A percentile compares a stretch with the other conserved stretches of the same genome.
These are phyloP conservation scores for Chaetodon trifascialis DNA, from an alignment of 2,113 vertebrate species.

Conservation along the genomic window DNA sequence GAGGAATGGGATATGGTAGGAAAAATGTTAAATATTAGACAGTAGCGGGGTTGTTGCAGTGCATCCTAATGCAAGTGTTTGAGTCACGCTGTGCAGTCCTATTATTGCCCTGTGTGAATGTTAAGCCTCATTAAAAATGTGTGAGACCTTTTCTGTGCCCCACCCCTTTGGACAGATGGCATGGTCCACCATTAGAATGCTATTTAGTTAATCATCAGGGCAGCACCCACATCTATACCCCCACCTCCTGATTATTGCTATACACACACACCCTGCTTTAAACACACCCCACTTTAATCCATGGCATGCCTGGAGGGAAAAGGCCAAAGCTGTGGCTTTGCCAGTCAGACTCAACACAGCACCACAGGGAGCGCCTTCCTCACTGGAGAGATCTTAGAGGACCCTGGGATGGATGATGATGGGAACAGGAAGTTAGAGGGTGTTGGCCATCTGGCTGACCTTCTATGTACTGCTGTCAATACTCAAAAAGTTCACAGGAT, in stretches of 20 bases:
- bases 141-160: constrained; percentile 70
- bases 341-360: constrained; percentile 52
- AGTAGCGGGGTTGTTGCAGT: neutral
- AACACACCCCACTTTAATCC: constrained; percentile 31
- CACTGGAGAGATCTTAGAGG: constrained; percentile 57
- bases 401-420: constrained; percentile 50
- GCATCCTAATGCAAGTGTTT: constrained; percentile 13
- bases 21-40: neutral
- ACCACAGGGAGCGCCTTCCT: constrained; percentile 52
- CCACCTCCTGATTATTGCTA: constrained; percentile 44
- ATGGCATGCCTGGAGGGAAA: constrained; percentile 64
- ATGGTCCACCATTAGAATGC: constrained; percentile 70
- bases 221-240: constrained; percentile 52
- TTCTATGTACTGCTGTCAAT: constrained; percentile 48
- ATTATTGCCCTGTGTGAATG: constrained; percentile 74
- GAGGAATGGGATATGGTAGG: neutral
- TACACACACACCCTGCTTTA: constrained; percentile 28
- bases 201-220: constrained; percentile 82
- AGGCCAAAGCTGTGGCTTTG: constrained; percentile 73
- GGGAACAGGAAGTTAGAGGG: constrained; percentile 54
- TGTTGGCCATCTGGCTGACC: constrained; percentile 67
- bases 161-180: constrained; percentile 81
- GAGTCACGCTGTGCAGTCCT: constrained; percentile 49
- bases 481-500: constrained; percentile 44
- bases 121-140: constrained; percentile 82